phyloP scores from a whole-genome alignment of 2,888 invertebrate species.

The Taphrorychus bicolor region DNA sequence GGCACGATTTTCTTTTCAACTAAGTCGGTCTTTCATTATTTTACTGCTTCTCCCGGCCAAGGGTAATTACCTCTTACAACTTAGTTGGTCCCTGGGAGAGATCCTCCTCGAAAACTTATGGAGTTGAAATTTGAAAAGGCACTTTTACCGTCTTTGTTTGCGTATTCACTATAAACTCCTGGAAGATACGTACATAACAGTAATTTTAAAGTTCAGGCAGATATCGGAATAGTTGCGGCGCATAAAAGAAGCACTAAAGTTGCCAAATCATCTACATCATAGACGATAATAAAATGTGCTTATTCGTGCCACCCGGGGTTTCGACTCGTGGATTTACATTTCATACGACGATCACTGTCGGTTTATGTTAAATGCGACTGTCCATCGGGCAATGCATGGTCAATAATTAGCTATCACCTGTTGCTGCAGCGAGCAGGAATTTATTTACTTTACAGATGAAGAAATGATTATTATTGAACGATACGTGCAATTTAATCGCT shows the following conservation, averaged over 20 bases:
- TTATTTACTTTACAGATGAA: too few species aligned
- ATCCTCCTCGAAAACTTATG: too few species aligned
- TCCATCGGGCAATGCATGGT: not conserved
- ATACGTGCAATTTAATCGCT: too few species aligned
- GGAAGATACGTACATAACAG: too few species aligned
- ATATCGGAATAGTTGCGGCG: not conserved
- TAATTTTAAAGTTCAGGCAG: too few species aligned
- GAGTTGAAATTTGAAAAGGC: too few species aligned
- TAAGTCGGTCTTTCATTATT: not conserved
- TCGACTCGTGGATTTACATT: conserved; percentile 14
- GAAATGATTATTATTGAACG: too few species aligned
- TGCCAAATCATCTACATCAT: conserved; percentile 12
- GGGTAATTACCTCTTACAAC: conserved; percentile 4
- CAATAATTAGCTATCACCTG: not conserved
- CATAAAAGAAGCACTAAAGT: conserved; percentile 15
- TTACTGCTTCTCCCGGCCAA: conserved; percentile 1
- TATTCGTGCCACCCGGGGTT: conserved; percentile 6
- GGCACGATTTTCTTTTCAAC: conserved; percentile 13
- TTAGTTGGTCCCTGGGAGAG: too few species aligned
- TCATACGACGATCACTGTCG: conserved; percentile 2
- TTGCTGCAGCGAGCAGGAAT: not conserved
- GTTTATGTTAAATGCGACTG: not conserved
- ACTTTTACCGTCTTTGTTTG: too few species aligned
- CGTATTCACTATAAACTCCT: too few species aligned
- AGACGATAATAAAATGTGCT: conserved; percentile 10